A percentile compares a stretch with the other conserved stretches of the same genome.
These are phyloP conservation scores for Cryptocheilus praepositus DNA, from an alignment of 2,888 invertebrate genomes.

Conservation along the genomic window DNA sequence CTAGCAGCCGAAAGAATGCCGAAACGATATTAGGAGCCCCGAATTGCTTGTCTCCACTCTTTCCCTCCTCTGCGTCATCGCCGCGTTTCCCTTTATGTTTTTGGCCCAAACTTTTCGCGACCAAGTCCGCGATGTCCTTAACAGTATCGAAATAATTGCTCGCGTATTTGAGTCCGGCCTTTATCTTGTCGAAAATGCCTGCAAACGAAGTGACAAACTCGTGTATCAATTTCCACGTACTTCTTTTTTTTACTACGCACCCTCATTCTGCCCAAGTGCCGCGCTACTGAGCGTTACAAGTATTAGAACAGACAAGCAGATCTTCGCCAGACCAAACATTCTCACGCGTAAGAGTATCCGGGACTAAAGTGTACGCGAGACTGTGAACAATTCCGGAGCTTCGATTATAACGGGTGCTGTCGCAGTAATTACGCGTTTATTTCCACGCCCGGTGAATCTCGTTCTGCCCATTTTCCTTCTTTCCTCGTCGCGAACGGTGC, in stretches of 20 bases:
- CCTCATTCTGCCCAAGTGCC: constrained; percentile 41
- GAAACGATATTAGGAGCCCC: constrained; percentile 69
- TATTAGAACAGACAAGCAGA: background rate
- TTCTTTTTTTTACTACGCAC: constrained; percentile 37
- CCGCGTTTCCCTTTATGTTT: constrained; percentile 55
- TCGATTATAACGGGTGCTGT: constrained; percentile 39
- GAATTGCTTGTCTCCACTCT: constrained; percentile 24
- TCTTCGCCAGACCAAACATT: constrained; percentile 10
- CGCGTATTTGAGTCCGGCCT: constrained; percentile 76
- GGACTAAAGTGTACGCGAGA: too few relatives aligned
- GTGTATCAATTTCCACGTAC: background rate
- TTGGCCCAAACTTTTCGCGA: constrained; percentile 77
- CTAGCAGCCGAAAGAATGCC: constrained; percentile 82
- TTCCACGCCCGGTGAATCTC: constrained; percentile 37
- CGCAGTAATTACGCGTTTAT: constrained; percentile 36
- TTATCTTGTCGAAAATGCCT: constrained; percentile 75
- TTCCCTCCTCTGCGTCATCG: constrained; percentile 57
- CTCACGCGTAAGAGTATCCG: constrained; percentile 11
- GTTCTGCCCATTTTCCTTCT: constrained; percentile 13
- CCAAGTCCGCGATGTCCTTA: constrained; percentile 79
- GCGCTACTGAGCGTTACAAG: background rate
- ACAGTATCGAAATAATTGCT: constrained; percentile 76
- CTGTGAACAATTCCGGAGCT: constrained; percentile 20
- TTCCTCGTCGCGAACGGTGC: constrained; percentile 12
- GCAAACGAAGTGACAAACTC: background rate